phyloP scores from a whole-genome alignment of 2,113 vertebrate species.

The Thomomys bottae region DNA sequence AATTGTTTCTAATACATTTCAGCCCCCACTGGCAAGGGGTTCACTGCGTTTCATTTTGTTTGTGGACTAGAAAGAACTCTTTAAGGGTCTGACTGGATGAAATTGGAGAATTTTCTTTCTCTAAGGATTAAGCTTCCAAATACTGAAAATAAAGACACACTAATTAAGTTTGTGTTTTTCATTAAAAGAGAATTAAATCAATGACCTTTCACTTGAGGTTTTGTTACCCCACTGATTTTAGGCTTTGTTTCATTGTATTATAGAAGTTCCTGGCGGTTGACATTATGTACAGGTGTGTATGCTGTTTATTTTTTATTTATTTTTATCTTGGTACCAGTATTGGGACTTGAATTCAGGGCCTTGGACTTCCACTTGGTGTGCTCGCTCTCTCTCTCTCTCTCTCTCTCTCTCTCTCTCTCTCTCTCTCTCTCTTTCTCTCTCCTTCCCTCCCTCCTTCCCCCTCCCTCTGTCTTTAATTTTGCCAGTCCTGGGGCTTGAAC shows the following conservation, averaged over 20 bases:
- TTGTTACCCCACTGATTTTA: not conserved
- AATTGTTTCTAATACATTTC: not conserved
- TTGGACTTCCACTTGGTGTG: too few species aligned
- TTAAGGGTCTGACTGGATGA: slow-evolving; percentile 29
- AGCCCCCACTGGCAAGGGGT: not conserved
- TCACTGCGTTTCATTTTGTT: slow-evolving; percentile 6
- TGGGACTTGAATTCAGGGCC: too few species aligned
- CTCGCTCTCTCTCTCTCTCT: too few species aligned
- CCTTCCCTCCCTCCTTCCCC: not conserved
- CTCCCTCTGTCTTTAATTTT: too few species aligned
- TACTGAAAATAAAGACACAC: not conserved
- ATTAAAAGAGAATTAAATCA: slow-evolving; percentile 72
- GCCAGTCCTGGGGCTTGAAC: too few species aligned
- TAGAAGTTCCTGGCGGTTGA: not conserved
- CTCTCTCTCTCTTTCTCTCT: too few species aligned
- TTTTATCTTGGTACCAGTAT: too few species aligned
- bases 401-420: too few species aligned
- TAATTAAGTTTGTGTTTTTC: slow-evolving; percentile 59
- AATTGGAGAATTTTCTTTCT: slow-evolving; percentile 49
- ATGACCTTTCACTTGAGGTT: not conserved
- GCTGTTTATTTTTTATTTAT: too few species aligned
- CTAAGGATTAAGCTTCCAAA: slow-evolving; percentile 45
- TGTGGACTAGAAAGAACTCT: slow-evolving; percentile 33
- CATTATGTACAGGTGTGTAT: not conserved
- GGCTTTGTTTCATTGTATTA: not conserved